phyloP scores from a whole-genome alignment of 2,888 invertebrate species.

The Eilema depressum region DNA sequence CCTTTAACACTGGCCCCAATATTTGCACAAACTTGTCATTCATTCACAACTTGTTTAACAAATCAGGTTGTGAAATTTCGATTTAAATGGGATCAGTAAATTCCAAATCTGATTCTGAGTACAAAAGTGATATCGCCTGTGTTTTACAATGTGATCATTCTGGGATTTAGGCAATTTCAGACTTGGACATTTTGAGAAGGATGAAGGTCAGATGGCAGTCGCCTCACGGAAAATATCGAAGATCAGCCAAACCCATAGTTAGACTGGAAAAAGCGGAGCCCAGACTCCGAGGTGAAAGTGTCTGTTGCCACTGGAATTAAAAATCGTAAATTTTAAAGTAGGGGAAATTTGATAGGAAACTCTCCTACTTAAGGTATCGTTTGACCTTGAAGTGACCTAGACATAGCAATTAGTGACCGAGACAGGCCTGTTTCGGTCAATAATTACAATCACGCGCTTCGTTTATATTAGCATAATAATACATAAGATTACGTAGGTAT shows the following conservation, averaged over 20 bases:
- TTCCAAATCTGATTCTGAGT: no score
- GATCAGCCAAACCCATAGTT: no score
- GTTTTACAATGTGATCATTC: neutral
- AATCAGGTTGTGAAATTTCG: constrained; percentile 2
- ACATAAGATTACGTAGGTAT: neutral
- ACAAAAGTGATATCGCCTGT: neutral
- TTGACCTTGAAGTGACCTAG: constrained; percentile 15
- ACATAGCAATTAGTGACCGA: constrained; percentile 5
- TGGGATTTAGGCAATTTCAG: no score
- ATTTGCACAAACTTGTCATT: neutral
- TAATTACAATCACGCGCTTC: neutral
- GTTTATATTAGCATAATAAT: neutral
- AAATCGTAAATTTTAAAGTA: no score
- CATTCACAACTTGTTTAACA: neutral
- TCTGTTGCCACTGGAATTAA: no score
- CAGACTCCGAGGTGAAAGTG: no score
- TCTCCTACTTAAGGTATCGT: neutral
- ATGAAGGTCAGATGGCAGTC: no score
- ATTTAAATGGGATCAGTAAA: neutral
- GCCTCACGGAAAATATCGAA: no score
- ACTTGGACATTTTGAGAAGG: neutral
- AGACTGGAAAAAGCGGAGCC: no score
- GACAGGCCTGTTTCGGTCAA: neutral
- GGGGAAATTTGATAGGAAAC: neutral
- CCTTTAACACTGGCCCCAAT: constrained; percentile 2